Evolutionary conservation across 2,797 vertebrate species (phyloP).

Genomic region (Acanthurus lineatus): DNA sequence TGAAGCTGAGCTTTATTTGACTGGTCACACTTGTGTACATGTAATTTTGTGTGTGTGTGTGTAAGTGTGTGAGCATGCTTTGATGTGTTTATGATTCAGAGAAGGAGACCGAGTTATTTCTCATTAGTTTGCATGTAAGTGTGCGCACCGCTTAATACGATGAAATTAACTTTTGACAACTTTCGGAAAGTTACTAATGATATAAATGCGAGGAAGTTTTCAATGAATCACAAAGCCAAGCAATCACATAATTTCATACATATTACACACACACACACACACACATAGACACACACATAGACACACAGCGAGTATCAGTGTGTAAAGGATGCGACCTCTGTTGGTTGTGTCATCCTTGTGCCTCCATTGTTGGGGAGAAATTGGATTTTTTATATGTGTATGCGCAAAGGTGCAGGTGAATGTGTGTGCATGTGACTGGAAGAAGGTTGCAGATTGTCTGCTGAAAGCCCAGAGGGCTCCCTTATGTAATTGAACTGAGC

Average conservation of each 20-base stretch:
- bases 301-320: slow-evolving; percentile 7
- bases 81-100: slow-evolving; percentile 39
- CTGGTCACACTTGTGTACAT: slow-evolving; percentile 20
- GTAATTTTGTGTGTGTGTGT: neutral
- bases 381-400: slow-evolving; percentile 56
- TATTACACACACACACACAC: neutral
- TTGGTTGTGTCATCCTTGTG: slow-evolving; percentile 60
- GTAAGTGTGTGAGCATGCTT: neutral
- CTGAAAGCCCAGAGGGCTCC: slow-evolving; percentile 68
- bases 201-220: slow-evolving; percentile 51
- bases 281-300: neutral
- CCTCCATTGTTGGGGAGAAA: slow-evolving; percentile 68
- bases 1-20: slow-evolving; percentile 44
- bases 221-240: slow-evolving; percentile 22
- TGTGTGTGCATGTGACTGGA: slow-evolving; percentile 41
- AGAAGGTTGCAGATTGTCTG: slow-evolving; percentile 72
- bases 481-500: slow-evolving; percentile 81
- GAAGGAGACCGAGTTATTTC: slow-evolving; percentile 10
- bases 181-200: slow-evolving; percentile 41
- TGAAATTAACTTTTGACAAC: slow-evolving; percentile 50
- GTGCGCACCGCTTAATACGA: slow-evolving; percentile 10
- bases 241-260: too few relatives aligned
- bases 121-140: neutral
- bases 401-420: slow-evolving; percentile 24
- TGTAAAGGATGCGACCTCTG: slow-evolving; percentile 36